Conservation (phyloP, 2,113 vertebrate species). For the Phyllostomus discolor region DNA sequence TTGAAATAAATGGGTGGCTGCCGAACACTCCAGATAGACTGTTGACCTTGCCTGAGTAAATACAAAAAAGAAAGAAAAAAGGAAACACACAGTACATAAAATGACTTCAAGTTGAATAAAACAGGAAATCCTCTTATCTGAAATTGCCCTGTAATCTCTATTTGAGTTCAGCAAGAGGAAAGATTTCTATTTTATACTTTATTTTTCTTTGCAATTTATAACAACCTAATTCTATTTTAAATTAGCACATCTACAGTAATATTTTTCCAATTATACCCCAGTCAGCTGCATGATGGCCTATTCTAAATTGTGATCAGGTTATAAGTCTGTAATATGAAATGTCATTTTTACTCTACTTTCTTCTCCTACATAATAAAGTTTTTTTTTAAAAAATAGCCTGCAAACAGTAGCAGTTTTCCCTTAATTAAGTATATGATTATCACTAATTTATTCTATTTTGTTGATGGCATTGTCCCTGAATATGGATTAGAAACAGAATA, state of each 20-base stretch:
- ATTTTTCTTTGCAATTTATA: slow-evolving; percentile 51
- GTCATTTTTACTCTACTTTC: slow-evolving; percentile 1
- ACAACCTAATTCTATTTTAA: slow-evolving; percentile 43
- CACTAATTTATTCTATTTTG: slow-evolving; percentile 1
- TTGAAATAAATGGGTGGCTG: slow-evolving; percentile 20
- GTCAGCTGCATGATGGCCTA: not conserved
- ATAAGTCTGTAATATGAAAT: slow-evolving; percentile 21
- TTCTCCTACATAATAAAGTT: not conserved
- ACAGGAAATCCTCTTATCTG: slow-evolving; percentile 56
- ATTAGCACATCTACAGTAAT: slow-evolving; percentile 29
- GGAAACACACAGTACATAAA: not conserved
- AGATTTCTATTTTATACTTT: slow-evolving; percentile 50
- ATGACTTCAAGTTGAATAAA: slow-evolving; percentile 41
- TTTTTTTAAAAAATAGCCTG: not conserved
- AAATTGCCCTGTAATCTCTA: slow-evolving; percentile 51
- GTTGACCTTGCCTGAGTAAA: slow-evolving; percentile 19
- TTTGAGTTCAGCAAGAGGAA: slow-evolving; percentile 45
- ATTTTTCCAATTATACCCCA: slow-evolving; percentile 35
- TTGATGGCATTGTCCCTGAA: not conserved
- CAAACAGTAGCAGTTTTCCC: not conserved
- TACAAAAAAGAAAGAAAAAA: not conserved
- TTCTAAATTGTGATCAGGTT: slow-evolving; percentile 18
- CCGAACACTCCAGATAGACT: not conserved
- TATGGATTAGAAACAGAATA: not conserved
- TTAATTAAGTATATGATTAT: not conserved